phyloP scores from a whole-genome alignment of 2,113 vertebrate genomes.

The Naja naja region DNA sequence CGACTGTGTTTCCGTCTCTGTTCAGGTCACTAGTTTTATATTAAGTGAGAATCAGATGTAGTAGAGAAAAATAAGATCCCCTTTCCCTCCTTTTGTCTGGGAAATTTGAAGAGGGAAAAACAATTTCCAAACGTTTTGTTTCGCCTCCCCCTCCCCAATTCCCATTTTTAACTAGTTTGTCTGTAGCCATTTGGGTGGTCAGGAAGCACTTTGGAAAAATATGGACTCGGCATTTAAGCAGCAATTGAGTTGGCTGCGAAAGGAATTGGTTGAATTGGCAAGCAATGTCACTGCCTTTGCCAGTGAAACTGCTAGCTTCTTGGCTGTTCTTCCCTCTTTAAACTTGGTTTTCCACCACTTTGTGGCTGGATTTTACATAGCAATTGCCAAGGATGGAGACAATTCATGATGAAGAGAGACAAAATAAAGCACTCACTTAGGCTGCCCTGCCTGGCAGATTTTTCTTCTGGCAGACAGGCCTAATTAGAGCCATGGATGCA shows the following conservation, averaged over 20 bases:
- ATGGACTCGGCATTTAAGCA: neutral
- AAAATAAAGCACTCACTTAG: neutral
- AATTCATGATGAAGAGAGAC: neutral
- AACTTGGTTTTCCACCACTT: neutral
- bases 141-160: neutral
- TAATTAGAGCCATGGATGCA: neutral
- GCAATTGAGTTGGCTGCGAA: neutral
- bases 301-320: neutral
- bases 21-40: constrained; percentile 5
- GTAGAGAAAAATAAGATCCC: neutral
- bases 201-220: neutral
- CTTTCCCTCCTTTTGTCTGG: neutral
- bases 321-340: neutral
- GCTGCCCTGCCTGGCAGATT: neutral
- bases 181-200: neutral
- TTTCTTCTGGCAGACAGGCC: neutral
- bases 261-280: neutral
- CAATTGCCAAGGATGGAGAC: neutral
- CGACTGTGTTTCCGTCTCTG: neutral
- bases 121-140: neutral
- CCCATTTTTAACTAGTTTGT: neutral
- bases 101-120: neutral
- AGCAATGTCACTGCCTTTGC: neutral
- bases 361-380: neutral
- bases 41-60: neutral